A percentile compares a stretch with the other conserved stretches of the same genome.
Evolutionary conservation across 2,113 vertebrate genomes (phyloP).

Genomic region (Arenaria interpres): DNA sequence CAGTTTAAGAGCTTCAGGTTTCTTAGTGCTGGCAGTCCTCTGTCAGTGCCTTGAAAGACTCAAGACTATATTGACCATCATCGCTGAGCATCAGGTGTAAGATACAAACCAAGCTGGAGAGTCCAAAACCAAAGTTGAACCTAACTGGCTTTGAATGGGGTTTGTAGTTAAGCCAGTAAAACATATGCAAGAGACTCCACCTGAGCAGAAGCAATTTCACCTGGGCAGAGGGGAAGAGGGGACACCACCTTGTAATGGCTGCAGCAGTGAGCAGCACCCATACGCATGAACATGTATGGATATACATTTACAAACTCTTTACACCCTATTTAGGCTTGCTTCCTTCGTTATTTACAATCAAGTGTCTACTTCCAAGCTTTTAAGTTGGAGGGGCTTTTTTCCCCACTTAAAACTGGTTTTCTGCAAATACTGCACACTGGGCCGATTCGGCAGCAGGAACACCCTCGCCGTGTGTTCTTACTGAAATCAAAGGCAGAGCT

Average conservation of each 20-base stretch:
- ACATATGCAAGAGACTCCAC: background rate
- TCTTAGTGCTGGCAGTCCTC: background rate
- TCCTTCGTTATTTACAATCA: no score
- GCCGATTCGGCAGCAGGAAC: background rate
- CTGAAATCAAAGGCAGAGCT: no score
- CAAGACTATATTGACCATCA: background rate
- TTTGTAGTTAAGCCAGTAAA: background rate
- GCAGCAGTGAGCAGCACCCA: rapidly evolving
- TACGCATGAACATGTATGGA: rapidly evolving
- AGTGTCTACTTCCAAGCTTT: background rate
- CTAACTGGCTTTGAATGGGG: background rate
- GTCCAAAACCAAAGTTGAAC: background rate
- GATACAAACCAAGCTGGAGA: background rate
- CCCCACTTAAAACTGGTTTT: background rate
- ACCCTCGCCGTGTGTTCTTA: rapidly evolving
- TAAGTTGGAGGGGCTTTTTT: background rate
- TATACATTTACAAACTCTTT: background rate
- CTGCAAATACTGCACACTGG: rapidly evolving
- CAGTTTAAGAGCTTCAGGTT: background rate
- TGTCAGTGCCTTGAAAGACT: background rate
- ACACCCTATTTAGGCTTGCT: background rate
- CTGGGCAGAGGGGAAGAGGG: background rate
- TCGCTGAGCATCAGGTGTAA: background rate
- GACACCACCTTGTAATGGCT: background rate
- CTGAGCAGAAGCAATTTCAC: background rate